phyloP scores from a whole-genome alignment of 1,140 invertebrate species.

The Neoseiulus cucumeris region DNA sequence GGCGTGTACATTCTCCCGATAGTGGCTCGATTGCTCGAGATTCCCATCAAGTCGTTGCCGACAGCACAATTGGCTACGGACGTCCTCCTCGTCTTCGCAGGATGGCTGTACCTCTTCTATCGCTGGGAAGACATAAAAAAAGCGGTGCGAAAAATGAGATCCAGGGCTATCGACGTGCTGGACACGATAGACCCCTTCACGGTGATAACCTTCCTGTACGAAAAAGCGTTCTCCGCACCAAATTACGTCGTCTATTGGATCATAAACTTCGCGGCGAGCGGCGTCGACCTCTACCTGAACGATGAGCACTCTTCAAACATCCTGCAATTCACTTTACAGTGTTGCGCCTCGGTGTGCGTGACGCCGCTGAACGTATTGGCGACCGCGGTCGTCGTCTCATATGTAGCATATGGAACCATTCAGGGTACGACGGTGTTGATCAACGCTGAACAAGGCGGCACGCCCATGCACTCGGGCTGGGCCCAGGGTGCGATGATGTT shows the following conservation, averaged over 20 bases:
- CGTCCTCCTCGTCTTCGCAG: slow-evolving; percentile 28
- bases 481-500: slow-evolving; percentile 37
- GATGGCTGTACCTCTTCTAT: slow-evolving; percentile 30
- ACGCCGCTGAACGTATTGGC: slow-evolving; percentile 35
- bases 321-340: slow-evolving; percentile 29
- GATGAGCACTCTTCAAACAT: slow-evolving; percentile 23
- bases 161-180: slow-evolving; percentile 13
- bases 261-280: slow-evolving; percentile 27
- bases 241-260: slow-evolving; percentile 33
- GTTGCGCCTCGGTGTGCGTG: slow-evolving; percentile 29
- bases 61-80: slow-evolving; percentile 32
- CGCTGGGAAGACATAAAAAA: slow-evolving; percentile 25
- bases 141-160: too few species aligned
- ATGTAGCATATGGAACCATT: slow-evolving; percentile 26
- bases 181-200: slow-evolving; percentile 27
- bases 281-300: slow-evolving; percentile 23
- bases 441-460: slow-evolving; percentile 21
- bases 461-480: slow-evolving; percentile 32
- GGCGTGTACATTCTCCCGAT: slow-evolving; percentile 32
- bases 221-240: slow-evolving; percentile 8
- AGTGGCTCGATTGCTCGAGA: slow-evolving; percentile 29
- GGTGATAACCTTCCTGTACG: slow-evolving; percentile 16
- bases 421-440: neutral
- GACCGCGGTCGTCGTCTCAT: slow-evolving; percentile 34
- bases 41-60: slow-evolving; percentile 29